phyloP scores from a whole-genome alignment of 2,113 vertebrate genomes.

The Myiozetetes cayanensis region DNA sequence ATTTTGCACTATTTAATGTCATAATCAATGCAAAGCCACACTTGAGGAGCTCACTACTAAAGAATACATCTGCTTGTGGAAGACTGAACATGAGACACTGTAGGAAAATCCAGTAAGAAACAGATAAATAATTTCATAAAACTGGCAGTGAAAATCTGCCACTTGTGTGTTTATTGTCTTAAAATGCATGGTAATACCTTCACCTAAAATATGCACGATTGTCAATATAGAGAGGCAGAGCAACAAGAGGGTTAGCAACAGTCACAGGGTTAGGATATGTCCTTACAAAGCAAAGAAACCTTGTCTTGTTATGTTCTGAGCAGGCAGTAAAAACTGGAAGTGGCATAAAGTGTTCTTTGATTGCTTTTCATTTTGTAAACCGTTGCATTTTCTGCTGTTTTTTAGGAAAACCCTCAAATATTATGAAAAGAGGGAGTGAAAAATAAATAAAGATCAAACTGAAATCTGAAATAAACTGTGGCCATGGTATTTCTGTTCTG shows the following conservation, averaged over 20 bases:
- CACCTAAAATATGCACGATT: neutral
- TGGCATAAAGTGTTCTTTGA: neutral
- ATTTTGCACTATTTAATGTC: neutral
- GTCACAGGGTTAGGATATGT: neutral
- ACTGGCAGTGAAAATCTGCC: neutral
- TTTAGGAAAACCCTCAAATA: neutral
- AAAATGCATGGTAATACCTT: neutral
- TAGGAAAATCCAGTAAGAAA: neutral
- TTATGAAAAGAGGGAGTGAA: neutral
- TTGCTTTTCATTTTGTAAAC: neutral
- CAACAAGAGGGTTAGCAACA: neutral
- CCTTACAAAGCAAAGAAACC: neutral
- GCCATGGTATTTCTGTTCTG: neutral
- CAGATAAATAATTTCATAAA: neutral
- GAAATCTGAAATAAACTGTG: neutral
- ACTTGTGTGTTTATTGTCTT: neutral
- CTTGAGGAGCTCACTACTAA: neutral
- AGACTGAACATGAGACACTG: neutral
- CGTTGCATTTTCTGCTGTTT: neutral
- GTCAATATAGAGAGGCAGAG: neutral
- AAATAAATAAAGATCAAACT: neutral
- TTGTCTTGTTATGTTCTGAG: neutral
- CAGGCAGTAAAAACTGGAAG: neutral
- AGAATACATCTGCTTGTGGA: neutral
- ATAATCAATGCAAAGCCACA: neutral